Base-by-base conservation (phyloP, 1,140 invertebrate species). In the Palaemon carinicauda region DNA sequence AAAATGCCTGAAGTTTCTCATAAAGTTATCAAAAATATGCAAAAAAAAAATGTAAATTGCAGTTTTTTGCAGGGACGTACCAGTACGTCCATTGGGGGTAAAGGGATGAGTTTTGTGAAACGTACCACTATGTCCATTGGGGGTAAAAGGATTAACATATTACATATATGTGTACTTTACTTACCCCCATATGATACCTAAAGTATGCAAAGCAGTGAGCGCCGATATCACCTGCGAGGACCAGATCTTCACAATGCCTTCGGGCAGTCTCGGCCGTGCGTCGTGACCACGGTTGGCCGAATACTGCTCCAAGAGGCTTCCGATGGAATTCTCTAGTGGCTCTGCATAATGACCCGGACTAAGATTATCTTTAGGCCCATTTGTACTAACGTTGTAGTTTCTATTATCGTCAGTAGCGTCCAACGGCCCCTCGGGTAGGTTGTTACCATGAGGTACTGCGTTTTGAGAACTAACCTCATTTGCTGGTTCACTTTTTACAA, bases 131-230 rank as follows among this genome's bases (percentile, higher is more conserved):
- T n/a, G n/a, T n/a, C n/a, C n/a, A n/a, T n/a, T n/a, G n/a, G n/a
- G n/a, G n/a, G n/a, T n/a, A n/a, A n/a, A n/a, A n/a, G n/a, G n/a
- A n/a, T n/a, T n/a, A 80, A 79, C n/a, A 82, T 31, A 14, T 12
- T 3, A 77, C 27, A 54, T 27, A 10, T n/a, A n/a, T n/a, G n/a
- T n/a, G n/a, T n/a, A n/a, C n/a, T n/a, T n/a, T n/a, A 87, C 87
- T 89, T 41, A 89, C 89, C 89, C 82, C 87, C 87, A 89, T 51
- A 89, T 65, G 52, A 89, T 82, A n/a, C 86, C 87, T 3, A 81
- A 52, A 4, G 85, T 80, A 50, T 89, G 89, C 10, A 89, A 80
- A 9, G 79, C 73, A 9, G 85, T 50, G 19, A 89, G 77, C 24
- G 89, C 87, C 10, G 87, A 54, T 29, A 88, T 80, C 17, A 89